These are phyloP conservation scores for Oostethus manadensis DNA, from an alignment of 2,113 vertebrate genomes.

Conservation along the genomic window DNA sequence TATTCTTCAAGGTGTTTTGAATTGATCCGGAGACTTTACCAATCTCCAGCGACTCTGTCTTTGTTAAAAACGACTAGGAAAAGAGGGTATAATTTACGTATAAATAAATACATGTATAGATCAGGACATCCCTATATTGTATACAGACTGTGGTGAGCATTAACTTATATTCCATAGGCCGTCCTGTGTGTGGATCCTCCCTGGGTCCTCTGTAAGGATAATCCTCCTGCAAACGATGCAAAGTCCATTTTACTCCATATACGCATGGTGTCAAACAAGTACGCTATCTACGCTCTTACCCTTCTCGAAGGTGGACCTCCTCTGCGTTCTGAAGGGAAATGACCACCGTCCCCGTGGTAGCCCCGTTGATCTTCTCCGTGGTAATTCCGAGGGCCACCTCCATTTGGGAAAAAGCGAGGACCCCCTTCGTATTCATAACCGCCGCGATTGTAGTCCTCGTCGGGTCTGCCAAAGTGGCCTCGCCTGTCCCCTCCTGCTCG, in stretches of 20 bases:
- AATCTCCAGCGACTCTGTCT: too few relatives aligned
- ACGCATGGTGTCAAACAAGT: not conserved
- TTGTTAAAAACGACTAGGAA: too few relatives aligned
- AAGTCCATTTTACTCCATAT: not conserved
- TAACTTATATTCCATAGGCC: slow-evolving; percentile 70
- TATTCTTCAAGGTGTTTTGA: too few relatives aligned
- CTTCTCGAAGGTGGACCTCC: slow-evolving; percentile 57
- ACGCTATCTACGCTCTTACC: slow-evolving; percentile 39
- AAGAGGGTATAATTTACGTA: too few relatives aligned
- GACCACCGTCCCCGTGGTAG: slow-evolving; percentile 60
- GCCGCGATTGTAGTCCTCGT: slow-evolving; percentile 61
- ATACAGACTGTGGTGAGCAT: not conserved
- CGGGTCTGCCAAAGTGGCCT: slow-evolving; percentile 61
- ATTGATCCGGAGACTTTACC: too few relatives aligned
- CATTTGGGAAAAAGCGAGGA: slow-evolving; percentile 69
- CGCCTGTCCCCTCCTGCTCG: slow-evolving; percentile 60
- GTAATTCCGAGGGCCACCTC: slow-evolving; percentile 63
- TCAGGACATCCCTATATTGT: not conserved
- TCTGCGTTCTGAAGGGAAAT: slow-evolving; percentile 65
- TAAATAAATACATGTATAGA: too few relatives aligned
- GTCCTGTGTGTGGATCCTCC: slow-evolving; percentile 61
- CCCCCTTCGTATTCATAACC: slow-evolving; percentile 68
- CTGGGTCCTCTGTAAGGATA: slow-evolving; percentile 67
- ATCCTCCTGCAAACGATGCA: slow-evolving; percentile 54
- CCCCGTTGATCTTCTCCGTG: slow-evolving; percentile 67